Evolutionary conservation across 2,797 vertebrate species (phyloP).

Genomic region (Brachyrhaphis roseni): DNA sequence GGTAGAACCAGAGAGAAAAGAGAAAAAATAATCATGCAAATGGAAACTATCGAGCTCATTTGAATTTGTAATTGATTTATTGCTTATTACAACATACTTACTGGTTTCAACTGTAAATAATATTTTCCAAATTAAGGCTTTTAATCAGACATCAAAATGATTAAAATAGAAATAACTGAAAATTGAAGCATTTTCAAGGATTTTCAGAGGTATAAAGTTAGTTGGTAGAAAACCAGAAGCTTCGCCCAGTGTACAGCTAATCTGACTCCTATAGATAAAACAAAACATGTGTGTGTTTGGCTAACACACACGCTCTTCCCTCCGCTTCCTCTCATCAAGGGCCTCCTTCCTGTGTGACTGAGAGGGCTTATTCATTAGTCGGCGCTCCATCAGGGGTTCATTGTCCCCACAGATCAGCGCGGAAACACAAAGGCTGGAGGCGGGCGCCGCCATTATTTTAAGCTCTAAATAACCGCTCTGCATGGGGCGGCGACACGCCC

Average conservation of each 20-base stretch:
- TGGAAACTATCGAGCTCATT: too few relatives aligned
- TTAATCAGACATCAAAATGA: too few relatives aligned
- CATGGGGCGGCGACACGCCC: slow-evolving; percentile 61
- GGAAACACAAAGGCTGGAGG: slow-evolving; percentile 75
- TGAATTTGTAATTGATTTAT: too few relatives aligned
- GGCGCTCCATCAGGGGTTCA: slow-evolving; percentile 71
- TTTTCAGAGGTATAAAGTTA: slow-evolving; percentile 9
- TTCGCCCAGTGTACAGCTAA: not conserved
- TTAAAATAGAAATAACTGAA: too few relatives aligned
- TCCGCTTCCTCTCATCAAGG: slow-evolving; percentile 74
- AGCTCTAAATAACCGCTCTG: slow-evolving; percentile 75
- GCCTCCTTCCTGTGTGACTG: slow-evolving; percentile 77
- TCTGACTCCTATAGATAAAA: slow-evolving; percentile 7
- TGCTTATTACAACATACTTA: too few relatives aligned
- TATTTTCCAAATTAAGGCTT: too few relatives aligned
- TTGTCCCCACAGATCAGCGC: slow-evolving; percentile 73
- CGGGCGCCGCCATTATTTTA: slow-evolving; percentile 74
- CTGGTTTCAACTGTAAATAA: too few relatives aligned
- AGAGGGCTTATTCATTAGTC: slow-evolving; percentile 78
- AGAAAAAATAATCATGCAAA: too few relatives aligned
- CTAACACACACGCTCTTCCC: slow-evolving; percentile 64
- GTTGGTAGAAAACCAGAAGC: slow-evolving; percentile 8
- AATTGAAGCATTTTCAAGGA: too few relatives aligned
- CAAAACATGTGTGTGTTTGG: slow-evolving; percentile 46
- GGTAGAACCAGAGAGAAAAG: too few relatives aligned